Base-by-base conservation (phyloP, 2,113 vertebrate genomes). In the Podilymbus podiceps region DNA sequence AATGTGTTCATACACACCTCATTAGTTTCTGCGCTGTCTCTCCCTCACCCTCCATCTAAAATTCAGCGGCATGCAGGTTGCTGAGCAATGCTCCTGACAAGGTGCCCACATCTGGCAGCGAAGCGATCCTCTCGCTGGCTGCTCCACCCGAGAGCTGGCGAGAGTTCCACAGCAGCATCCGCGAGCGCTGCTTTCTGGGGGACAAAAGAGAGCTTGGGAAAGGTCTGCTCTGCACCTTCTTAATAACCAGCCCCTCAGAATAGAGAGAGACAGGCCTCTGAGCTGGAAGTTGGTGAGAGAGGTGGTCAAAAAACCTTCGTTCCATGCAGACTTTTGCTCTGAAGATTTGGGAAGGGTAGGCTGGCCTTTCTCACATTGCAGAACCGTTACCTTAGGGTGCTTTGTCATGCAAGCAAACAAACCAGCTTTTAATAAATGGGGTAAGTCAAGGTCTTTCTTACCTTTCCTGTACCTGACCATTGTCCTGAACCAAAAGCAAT, bases 401-500 rank as follows among this genome's bases (percentile, higher is more conserved):
- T 93, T 82, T 93, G 42, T 77, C 95, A 92, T n/a, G 46, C 79
- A 94, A 89, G 93, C 50, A 66, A 63, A 72, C 47, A 96, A 98
- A 93, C 44, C 44, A 93, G 46, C 58, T 93, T 92, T 88, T 88
- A 90, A 88, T 76, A 90, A 93, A 91, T 77, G 72, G 31, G 15
- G n/a, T 46, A 83, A 73, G 52, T 73, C 87, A 86, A 19, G 16
- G 81, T 35, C 64, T 97, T 94, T 96, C 83, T 91, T 90, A 87
- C 49, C 20, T 22, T 33, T 88, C 25, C 56, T 80, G 46, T 53
- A 91, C 78, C 53, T 60, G 49, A 55, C 80, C 79, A 94, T 63
- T 96, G 91, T 85, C 53, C 63, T 92, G 68, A 94, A 91, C 64
- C 83, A 93, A 90, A 96, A 81, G 68, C 75, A 91, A 93, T 96